These are phyloP conservation scores for Trididemnum clinides DNA, from an alignment of 23 tunicate genomes.

Conservation along the genomic window DNA sequence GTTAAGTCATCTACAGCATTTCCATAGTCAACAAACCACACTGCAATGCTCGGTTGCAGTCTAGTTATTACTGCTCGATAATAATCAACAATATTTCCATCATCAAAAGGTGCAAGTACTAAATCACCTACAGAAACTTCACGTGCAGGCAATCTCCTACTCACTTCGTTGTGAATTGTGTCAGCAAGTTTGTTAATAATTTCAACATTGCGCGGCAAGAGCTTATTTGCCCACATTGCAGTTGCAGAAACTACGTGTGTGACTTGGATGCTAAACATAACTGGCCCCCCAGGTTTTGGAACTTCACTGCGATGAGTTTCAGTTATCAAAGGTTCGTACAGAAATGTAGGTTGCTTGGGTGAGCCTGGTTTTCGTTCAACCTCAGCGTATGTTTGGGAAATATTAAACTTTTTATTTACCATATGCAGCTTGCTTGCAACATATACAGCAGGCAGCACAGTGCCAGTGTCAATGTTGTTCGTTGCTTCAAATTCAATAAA, in stretches of 20 bases:
- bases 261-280: slow-evolving; percentile 35
- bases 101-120: slow-evolving; percentile 61
- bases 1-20: slow-evolving; percentile 14
- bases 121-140: slow-evolving; percentile 16
- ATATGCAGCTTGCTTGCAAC: slow-evolving; percentile 51
- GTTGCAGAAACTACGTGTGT: slow-evolving; percentile 42
- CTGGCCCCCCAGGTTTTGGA: slow-evolving; percentile 43
- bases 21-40: slow-evolving; percentile 87
- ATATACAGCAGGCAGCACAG: slow-evolving; percentile 70
- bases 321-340: slow-evolving; percentile 22
- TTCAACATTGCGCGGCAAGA: slow-evolving; percentile 29
- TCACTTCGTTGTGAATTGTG: neutral
- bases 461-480: slow-evolving; percentile 37
- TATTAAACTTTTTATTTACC: neutral
- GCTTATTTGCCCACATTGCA: slow-evolving; percentile 71
- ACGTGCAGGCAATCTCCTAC: neutral
- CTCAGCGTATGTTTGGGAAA: slow-evolving; percentile 44
- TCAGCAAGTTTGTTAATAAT: neutral
- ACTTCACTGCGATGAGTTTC: slow-evolving; percentile 17
- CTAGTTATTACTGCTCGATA: slow-evolving; percentile 52
- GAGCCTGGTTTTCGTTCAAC: neutral
- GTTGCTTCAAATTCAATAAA: slow-evolving; percentile 66
- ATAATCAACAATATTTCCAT: slow-evolving; percentile 27
- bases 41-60: slow-evolving; percentile 9
- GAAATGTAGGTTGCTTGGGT: slow-evolving; percentile 7